A percentile compares a stretch with the other conserved stretches of the same genome.
phyloP scores from a whole-genome alignment of 2,113 vertebrate genomes.

The Atlantisia rogersi region DNA sequence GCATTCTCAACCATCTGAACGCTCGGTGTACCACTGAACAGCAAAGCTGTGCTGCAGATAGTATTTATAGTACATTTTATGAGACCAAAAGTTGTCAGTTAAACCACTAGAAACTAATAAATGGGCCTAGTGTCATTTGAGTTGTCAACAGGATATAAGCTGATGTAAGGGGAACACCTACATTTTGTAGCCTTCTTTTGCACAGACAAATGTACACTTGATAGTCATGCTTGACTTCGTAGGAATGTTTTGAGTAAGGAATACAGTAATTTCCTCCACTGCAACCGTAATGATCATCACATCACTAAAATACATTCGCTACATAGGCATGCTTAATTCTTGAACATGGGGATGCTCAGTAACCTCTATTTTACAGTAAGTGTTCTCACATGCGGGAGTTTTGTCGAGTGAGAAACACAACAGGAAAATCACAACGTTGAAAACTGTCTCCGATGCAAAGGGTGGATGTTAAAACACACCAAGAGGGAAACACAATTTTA shows the following conservation, averaged over 20 bases:
- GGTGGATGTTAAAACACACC: not conserved
- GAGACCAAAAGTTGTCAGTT: conserved; percentile 70
- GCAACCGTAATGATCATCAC: not conserved
- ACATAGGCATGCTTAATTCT: not conserved
- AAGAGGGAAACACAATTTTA: not conserved
- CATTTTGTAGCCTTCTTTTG: conserved; percentile 39
- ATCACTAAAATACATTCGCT: not conserved
- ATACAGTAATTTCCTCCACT: conserved; percentile 41
- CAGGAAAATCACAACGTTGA: not conserved
- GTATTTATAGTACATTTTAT: conserved; percentile 69
- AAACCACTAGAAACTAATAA: conserved; percentile 73
- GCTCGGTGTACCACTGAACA: conserved; percentile 30
- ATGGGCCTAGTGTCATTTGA: conserved; percentile 58
- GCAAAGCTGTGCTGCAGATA: conserved; percentile 10
- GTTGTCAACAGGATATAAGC: conserved; percentile 71
- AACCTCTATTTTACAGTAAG: not conserved
- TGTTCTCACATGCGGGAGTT: not conserved
- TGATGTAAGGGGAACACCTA: conserved; percentile 67
- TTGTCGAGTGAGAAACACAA: not conserved
- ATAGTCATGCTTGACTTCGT: conserved; percentile 1
- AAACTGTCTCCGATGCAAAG: not conserved
- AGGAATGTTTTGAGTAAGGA: conserved; percentile 54
- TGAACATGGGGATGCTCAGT: not conserved
- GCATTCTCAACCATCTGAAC: conserved; percentile 45
- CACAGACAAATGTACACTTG: not conserved